These are phyloP conservation scores for Gymnocephalus cernua DNA, from an alignment of 2,113 vertebrate genomes.

Conservation along the genomic window DNA sequence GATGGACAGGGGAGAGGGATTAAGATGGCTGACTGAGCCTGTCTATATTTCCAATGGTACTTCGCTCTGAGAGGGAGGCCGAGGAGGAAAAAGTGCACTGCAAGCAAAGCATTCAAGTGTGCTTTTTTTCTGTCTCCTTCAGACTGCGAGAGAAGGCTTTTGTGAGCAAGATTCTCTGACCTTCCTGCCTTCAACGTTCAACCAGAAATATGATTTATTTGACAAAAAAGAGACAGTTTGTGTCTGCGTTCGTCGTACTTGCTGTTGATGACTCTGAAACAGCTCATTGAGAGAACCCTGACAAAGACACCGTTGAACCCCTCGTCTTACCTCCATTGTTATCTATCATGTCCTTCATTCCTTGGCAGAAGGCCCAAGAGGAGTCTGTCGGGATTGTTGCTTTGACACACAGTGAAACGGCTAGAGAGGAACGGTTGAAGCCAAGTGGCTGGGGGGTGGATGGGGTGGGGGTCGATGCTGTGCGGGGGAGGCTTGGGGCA, in stretches of 20 bases:
- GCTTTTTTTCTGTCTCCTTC: slow-evolving; percentile 64
- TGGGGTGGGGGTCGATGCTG: slow-evolving; percentile 43
- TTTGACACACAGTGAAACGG: slow-evolving; percentile 70
- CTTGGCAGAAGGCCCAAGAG: slow-evolving; percentile 68
- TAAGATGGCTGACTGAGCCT: slow-evolving; percentile 88
- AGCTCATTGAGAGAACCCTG: slow-evolving; percentile 38
- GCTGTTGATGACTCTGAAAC: slow-evolving; percentile 34
- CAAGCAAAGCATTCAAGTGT: slow-evolving; percentile 77
- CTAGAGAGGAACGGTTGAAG: slow-evolving; percentile 70
- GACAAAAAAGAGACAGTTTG: slow-evolving; percentile 5
- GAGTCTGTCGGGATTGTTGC: slow-evolving; percentile 70
- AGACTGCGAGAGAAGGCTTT: slow-evolving; percentile 45
- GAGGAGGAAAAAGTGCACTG: slow-evolving; percentile 66
- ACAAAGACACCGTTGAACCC: slow-evolving; percentile 42
- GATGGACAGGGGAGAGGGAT: slow-evolving; percentile 86
- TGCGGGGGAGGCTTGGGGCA: slow-evolving; percentile 52
- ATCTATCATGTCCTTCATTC: slow-evolving; percentile 72
- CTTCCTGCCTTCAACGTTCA: slow-evolving; percentile 18
- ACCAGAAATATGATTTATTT: slow-evolving; percentile 54
- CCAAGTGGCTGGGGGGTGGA: slow-evolving; percentile 60
- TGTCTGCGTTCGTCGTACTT: slow-evolving; percentile 1
- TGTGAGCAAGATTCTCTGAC: slow-evolving; percentile 46
- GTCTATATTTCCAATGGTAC: slow-evolving; percentile 85
- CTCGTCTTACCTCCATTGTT: slow-evolving; percentile 61
- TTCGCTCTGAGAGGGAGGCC: slow-evolving; percentile 72